These are phyloP conservation scores for Trichechus manatus DNA, from an alignment of 2,113 vertebrate species.

Conservation along the genomic window DNA sequence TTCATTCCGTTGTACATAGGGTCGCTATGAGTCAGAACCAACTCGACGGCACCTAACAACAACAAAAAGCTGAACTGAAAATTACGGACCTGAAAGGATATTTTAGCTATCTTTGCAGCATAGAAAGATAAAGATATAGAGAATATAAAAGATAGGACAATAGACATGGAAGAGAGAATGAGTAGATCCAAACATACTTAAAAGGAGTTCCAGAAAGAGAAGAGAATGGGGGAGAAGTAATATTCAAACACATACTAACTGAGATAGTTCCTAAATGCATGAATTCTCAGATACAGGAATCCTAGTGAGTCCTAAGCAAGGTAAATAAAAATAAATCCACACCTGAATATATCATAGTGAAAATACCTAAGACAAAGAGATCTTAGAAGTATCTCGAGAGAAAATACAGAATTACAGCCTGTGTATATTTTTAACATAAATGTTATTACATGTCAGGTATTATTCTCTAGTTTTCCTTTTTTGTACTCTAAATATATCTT, in stretches of 20 bases:
- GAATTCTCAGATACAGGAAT: not conserved
- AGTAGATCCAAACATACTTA: not conserved
- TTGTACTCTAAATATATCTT: not conserved
- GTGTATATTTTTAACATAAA: not conserved
- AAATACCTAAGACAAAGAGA: not conserved
- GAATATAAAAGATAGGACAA: not conserved
- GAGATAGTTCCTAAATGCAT: not conserved
- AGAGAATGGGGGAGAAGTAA: not conserved
- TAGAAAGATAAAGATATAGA: not conserved
- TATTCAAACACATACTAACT: not conserved
- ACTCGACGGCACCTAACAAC: too few species aligned
- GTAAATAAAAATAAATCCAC: not conserved
- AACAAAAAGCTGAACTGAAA: not conserved
- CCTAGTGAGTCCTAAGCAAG: not conserved
- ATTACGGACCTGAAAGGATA: not conserved
- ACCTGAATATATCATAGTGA: not conserved
- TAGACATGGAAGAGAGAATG: not conserved
- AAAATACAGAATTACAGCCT: not conserved
- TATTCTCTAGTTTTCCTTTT: not conserved
- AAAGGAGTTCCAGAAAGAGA: not conserved
- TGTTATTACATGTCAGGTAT: not conserved
- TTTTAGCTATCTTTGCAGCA: not conserved
- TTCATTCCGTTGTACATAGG: too few species aligned
- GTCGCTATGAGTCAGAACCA: too few species aligned
- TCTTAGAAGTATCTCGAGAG: not conserved